Evolutionary conservation across 2,888 invertebrate species (phyloP).

Genomic region (Polyploca ridens): DNA sequence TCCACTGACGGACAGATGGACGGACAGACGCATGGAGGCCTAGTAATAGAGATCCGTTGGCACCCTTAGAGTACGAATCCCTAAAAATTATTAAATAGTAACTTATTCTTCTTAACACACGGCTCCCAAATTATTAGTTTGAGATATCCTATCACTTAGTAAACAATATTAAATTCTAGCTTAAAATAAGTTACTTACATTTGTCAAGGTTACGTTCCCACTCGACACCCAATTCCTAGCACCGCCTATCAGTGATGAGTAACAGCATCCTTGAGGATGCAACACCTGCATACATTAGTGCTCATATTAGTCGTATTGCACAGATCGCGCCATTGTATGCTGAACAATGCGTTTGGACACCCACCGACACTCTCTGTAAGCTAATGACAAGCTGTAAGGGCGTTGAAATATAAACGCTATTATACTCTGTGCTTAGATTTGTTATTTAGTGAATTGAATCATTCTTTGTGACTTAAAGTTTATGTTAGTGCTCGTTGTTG

Average conservation of each 20-base stretch:
- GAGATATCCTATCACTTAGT: too few relatives aligned
- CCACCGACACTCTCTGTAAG: constrained; percentile 61
- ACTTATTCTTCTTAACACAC: too few relatives aligned
- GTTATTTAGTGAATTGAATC: background rate
- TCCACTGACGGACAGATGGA: too few relatives aligned
- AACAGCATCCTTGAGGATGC: constrained; percentile 71
- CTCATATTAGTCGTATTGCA: constrained; percentile 55
- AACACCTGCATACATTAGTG: constrained; percentile 70
- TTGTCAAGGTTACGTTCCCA: background rate
- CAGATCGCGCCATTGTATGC: constrained; percentile 62
- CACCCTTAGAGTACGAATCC: too few relatives aligned
- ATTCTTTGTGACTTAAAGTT: background rate
- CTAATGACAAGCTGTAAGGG: constrained; percentile 58
- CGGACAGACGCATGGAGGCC: too few relatives aligned
- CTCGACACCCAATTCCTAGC: constrained; percentile 26
- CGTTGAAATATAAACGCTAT: constrained; percentile 19
- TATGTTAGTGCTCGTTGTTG: too few relatives aligned
- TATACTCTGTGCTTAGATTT: background rate
- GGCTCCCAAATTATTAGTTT: too few relatives aligned
- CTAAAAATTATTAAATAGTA: too few relatives aligned
- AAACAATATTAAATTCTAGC: too few relatives aligned
- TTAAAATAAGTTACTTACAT: too few relatives aligned
- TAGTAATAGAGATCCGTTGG: too few relatives aligned
- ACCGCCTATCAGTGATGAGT: constrained; percentile 57
- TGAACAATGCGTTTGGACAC: constrained; percentile 72